Base-by-base conservation (phyloP, 2,113 vertebrate genomes). In the Propithecus coquereli region DNA sequence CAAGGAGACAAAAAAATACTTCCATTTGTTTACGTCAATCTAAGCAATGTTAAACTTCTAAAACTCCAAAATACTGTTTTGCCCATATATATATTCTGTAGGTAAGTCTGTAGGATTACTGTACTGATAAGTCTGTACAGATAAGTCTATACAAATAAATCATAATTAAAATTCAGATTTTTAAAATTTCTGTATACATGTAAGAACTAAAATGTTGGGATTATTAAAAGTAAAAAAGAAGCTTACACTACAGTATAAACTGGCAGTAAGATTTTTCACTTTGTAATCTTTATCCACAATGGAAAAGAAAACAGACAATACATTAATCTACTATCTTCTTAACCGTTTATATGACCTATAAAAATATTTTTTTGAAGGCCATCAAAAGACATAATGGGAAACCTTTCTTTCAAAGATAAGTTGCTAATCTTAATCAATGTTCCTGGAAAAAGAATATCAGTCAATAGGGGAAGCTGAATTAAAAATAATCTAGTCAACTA, bases 31-130 rank as follows among this genome's bases (percentile, higher is more conserved):
- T 90, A 59, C 82, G 77, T 96, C 32, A 94, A 89, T 9, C 14
- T 54, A 92, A 82, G 16, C 34, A 85, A 96, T 27, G 32, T 52
- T 92, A 70, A 93, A 93, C 23, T 70, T 93, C 27, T 79, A 88
- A 82, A 93, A 81, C 47, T 71, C 43, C 84, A 80, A 93, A 84
- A 66, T 34, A 77, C 16, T 77, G 88, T 82, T 94, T 93, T 16
- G 17, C 3, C 32, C 27, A 47, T 61, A 27, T 23, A 37, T 37
- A 73, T 45, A 89, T 76, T 57, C 68, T 86, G 9, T n/a, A 89
- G 17, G 40, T 25, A 80, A 68, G n/a, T 47, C 27, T 84, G 16
- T 81, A 34, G 30, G 90, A 82, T 59, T 80, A 34, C 27, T 65
- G 16, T 74, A 65, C 47, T 90, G 40, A 13, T 45, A n/a, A 87